Evolutionary conservation across 2,797 vertebrate genomes (phyloP).

Genomic region (Rhynchonycteris naso): DNA sequence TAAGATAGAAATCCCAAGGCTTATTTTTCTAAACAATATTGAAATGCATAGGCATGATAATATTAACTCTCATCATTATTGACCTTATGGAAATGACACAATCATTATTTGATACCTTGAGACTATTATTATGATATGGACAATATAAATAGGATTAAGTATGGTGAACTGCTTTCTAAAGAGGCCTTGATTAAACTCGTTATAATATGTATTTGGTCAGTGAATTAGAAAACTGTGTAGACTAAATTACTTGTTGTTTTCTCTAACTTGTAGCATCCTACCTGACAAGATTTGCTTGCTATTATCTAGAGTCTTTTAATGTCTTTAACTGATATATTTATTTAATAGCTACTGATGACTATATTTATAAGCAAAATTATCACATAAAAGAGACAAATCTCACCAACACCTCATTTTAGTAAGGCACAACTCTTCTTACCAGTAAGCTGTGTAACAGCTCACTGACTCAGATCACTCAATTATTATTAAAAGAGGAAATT

Average conservation of each 20-base stretch:
- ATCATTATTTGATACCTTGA: constrained; percentile 40
- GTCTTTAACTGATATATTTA: constrained; percentile 67
- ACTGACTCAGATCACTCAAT: constrained; percentile 51
- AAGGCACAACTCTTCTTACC: constrained; percentile 59
- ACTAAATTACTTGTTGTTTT: constrained; percentile 62
- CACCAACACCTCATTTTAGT: constrained; percentile 52
- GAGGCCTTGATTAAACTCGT: constrained; percentile 38
- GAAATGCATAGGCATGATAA: background rate
- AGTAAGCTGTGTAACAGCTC: constrained; percentile 51
- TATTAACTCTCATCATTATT: background rate
- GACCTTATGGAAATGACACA: constrained; percentile 44
- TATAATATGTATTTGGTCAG: constrained; percentile 51
- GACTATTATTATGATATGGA: constrained; percentile 17
- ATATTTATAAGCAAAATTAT: constrained; percentile 71
- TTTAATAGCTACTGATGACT: constrained; percentile 53
- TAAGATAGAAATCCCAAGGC: background rate
- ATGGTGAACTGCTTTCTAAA: constrained; percentile 66
- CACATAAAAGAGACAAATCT: constrained; percentile 50
- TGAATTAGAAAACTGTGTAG: constrained; percentile 57
- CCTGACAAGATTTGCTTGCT: constrained; percentile 43
- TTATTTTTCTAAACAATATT: constrained; percentile 29
- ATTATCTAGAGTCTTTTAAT: constrained; percentile 59
- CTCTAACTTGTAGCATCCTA: constrained; percentile 27
- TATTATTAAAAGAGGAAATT: constrained; percentile 74
- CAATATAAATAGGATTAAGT: constrained; percentile 46